Evolutionary conservation across 2,797 vertebrate species (phyloP), one percentile per base, ranked within the genome.

Genomic region (Esox lucius): DNA sequence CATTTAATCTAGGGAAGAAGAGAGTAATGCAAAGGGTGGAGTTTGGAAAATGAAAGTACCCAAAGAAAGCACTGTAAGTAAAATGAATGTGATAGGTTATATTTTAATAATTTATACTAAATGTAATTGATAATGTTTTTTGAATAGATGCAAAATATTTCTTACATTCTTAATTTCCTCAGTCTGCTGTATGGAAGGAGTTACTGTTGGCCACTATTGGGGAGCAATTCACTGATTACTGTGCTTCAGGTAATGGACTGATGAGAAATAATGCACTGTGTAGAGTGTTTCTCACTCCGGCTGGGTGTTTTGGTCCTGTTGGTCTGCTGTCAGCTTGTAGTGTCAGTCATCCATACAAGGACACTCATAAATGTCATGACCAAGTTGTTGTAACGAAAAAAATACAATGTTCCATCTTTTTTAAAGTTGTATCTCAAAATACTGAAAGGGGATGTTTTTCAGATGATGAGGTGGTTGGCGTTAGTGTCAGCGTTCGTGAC

Each of bases 31-130:
- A 53, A 97, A 97, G 88, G 98, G 98, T 35, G 97, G 96, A 0
- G 92, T 96, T 19, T 98, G 98, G 97, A 98, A 98, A 91, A 98
- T 98, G 95, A 99, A 99, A 93, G 95, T 98, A 51, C 94, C 96
- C 66, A 99, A 99, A 91, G 97, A 96, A 80, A 94, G 92, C 88
- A 95, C 95, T 65, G 97, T 98, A 93, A 79, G 96, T 92, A 22
- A 5, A 31, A 33, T 49, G 35, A 77, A 66, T 49, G 62, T 49
- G 16, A 46, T 61, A 9, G 22, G 3, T 28, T 61, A 24, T 61
- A 24, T 61, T 24, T 24, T 61, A 61, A 24, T 26, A 11, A 24
- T 61, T 61, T 4, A 61, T 26, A 61, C n/a, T 22, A 24, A 24
- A 61, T 61, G 3, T 61, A 0, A 61, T 61, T 12, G 24, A 61